phyloP scores from a whole-genome alignment of 2,113 vertebrate genomes.

The Neolamprologus brichardi region DNA sequence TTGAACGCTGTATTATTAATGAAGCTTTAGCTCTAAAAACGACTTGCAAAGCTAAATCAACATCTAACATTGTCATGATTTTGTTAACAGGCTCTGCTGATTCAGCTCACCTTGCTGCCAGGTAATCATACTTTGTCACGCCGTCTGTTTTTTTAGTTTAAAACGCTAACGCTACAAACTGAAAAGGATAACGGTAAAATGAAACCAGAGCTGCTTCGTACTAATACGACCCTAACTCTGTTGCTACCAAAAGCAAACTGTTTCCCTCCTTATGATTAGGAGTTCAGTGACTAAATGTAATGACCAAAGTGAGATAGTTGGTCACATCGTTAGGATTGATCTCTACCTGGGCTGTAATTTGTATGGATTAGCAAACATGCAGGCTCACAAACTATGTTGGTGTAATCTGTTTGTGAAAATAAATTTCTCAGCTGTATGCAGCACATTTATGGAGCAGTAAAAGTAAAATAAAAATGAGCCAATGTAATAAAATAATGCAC shows the following conservation, averaged over 20 bases:
- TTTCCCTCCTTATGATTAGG: neutral
- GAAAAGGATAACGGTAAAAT: neutral
- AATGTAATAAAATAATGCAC: neutral
- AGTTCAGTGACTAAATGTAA: neutral
- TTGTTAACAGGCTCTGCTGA: slow-evolving; percentile 42
- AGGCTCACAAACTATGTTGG: neutral
- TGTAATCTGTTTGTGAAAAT: neutral
- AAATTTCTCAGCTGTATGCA: neutral
- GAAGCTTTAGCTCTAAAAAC: neutral
- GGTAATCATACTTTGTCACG: slow-evolving; percentile 22
- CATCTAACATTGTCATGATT: neutral
- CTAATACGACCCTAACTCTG: neutral
- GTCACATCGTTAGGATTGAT: neutral
- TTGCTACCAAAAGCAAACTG: neutral
- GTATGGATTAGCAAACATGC: neutral
- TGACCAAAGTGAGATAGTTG: neutral
- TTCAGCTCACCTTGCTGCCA: slow-evolving; percentile 14
- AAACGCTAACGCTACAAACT: neutral
- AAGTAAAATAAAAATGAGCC: neutral
- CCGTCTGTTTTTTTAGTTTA: neutral
- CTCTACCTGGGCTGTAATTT: neutral
- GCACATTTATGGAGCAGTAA: neutral
- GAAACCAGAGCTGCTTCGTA: neutral
- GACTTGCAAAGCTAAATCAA: neutral
- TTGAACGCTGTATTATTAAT: neutral